A percentile compares a stretch with the other conserved stretches of the same genome.
Conservation (phyloP, 2,888 invertebrate genomes). For the Margaritifera margaritifera region DNA sequence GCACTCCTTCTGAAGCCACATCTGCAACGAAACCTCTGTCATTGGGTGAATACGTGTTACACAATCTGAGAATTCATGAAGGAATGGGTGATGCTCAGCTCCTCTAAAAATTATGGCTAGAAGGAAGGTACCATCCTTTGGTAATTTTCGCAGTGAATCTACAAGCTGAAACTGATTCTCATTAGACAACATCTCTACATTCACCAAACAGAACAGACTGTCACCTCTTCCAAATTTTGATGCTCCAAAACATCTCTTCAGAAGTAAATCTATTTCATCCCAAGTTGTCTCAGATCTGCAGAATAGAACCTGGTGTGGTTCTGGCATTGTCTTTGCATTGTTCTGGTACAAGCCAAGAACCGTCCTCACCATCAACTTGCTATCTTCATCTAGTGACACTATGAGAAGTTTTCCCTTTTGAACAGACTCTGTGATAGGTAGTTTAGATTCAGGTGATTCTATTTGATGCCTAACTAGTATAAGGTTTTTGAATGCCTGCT, state of each 20-base stretch:
- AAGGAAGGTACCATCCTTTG: slow-evolving; percentile 8
- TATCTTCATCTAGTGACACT: slow-evolving; percentile 38
- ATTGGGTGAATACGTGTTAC: slow-evolving; percentile 17
- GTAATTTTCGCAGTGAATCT: slow-evolving; percentile 23
- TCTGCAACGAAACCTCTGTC: slow-evolving; percentile 16
- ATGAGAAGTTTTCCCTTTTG: slow-evolving; percentile 33
- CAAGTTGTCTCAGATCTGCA: slow-evolving; percentile 42
- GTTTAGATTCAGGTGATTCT: slow-evolving; percentile 1
- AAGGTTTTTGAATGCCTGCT: slow-evolving; percentile 16
- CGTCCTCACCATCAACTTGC: slow-evolving; percentile 36
- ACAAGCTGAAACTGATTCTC: slow-evolving; percentile 44
- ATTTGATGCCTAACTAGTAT: slow-evolving; percentile 13
- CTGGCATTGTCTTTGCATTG: slow-evolving; percentile 37
- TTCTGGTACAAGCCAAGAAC: slow-evolving; percentile 39
- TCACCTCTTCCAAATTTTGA: neutral
- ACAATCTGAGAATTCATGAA: slow-evolving; percentile 30
- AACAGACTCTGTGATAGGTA: slow-evolving; percentile 32
- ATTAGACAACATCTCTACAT: slow-evolving; percentile 41
- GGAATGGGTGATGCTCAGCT: slow-evolving; percentile 37
- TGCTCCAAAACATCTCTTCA: slow-evolving; percentile 35
- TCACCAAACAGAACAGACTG: slow-evolving; percentile 39
- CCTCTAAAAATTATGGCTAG: slow-evolving; percentile 47
- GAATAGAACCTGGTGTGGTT: slow-evolving; percentile 45
- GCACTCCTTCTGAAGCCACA: slow-evolving; percentile 21
- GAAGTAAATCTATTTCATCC: slow-evolving; percentile 40